These are phyloP conservation scores for Etia nguti DNA, from an alignment of 2,113 vertebrate genomes.

Conservation along the genomic window DNA sequence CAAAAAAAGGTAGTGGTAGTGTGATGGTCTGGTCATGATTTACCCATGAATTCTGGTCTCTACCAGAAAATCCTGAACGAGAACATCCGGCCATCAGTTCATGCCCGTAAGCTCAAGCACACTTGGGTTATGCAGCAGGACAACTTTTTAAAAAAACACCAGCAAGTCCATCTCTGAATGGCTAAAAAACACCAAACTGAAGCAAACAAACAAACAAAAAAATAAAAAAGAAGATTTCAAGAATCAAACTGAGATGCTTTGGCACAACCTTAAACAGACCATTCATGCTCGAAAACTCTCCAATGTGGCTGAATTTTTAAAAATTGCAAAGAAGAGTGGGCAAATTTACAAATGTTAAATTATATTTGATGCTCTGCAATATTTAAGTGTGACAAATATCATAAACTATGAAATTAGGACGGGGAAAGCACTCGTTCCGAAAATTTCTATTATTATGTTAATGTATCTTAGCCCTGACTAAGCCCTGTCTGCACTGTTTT, in stretches of 20 bases:
- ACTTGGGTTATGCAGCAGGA: background rate
- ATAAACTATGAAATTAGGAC: background rate
- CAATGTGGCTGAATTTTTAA: background rate
- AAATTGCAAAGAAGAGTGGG: background rate
- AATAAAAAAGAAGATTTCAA: background rate
- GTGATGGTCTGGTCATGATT: background rate
- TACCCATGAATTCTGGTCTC: background rate
- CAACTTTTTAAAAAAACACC: background rate
- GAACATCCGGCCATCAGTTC: background rate
- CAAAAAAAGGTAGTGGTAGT: background rate
- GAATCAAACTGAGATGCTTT: background rate
- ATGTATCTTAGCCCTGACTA: background rate
- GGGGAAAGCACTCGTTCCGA: background rate
- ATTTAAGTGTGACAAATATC: background rate
- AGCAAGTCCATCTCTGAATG: background rate
- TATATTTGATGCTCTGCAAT: background rate
- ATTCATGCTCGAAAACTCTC: background rate
- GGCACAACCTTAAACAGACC: background rate
- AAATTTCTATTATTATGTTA: background rate
- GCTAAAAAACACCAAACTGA: background rate
- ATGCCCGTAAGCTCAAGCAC: background rate
- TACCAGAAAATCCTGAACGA: background rate
- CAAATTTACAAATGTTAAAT: background rate
- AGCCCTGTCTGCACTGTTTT: background rate
- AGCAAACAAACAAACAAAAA: background rate